Evolutionary conservation across 2,113 vertebrate species (phyloP).

Genomic region (Sorex araneus): DNA sequence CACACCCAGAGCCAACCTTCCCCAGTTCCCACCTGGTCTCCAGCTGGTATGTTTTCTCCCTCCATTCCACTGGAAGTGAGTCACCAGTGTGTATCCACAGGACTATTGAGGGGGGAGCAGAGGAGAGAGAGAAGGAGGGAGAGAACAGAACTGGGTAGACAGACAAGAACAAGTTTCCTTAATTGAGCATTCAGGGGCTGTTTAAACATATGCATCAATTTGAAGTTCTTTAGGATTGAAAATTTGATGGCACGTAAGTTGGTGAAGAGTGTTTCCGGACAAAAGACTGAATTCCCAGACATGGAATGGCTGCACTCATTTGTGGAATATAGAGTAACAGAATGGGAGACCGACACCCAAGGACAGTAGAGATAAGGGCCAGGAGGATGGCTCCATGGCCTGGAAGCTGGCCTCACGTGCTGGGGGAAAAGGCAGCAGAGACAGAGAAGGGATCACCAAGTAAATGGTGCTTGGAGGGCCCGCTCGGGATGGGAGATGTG

Average conservation of each 20-base stretch:
- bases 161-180: background rate
- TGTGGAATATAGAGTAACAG: too few relatives aligned
- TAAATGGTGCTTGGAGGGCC: too few relatives aligned
- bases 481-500: too few relatives aligned
- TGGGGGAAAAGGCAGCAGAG: too few relatives aligned
- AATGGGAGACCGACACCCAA: too few relatives aligned
- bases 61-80: background rate
- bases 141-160: background rate
- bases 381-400: too few relatives aligned
- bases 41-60: background rate
- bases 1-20: background rate
- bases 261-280: background rate
- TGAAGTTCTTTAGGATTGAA: constrained; percentile 10
- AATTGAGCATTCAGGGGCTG: background rate
- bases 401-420: too few relatives aligned
- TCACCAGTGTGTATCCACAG: background rate
- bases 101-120: background rate
- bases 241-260: constrained; percentile 16
- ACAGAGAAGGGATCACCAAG: too few relatives aligned
- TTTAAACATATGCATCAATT: background rate
- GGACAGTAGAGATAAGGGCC: too few relatives aligned
- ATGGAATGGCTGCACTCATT: too few relatives aligned
- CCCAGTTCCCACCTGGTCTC: background rate
- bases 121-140: background rate
- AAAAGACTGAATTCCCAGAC: background rate